Conservation (phyloP, 2,888 invertebrate genomes). For the Drosophila suboccidentalis region DNA sequence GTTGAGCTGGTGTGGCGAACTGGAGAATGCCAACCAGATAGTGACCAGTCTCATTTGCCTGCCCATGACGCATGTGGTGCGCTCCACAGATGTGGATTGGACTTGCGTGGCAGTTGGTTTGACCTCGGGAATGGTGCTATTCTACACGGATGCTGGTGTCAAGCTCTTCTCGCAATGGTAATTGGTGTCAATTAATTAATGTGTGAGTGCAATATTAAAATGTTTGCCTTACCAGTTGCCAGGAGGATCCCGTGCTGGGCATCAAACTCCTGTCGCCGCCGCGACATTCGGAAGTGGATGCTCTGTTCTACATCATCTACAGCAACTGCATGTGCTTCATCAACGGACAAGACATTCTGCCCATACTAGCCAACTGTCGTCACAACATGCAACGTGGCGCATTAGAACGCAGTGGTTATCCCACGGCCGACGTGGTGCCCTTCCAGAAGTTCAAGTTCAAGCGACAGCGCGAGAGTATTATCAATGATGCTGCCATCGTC, state of each 20-base stretch:
- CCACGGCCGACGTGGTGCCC: conserved; percentile 86
- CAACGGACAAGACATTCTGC: conserved; percentile 90
- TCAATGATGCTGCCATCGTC: conserved; percentile 92
- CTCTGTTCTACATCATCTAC: conserved; percentile 84
- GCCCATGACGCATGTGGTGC: conserved; percentile 84
- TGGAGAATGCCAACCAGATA: conserved; percentile 87
- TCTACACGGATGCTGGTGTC: conserved; percentile 95
- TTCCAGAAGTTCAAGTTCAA: conserved; percentile 95
- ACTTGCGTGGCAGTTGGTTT: conserved; percentile 96
- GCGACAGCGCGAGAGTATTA: conserved; percentile 89
- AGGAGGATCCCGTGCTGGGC: conserved; percentile 91
- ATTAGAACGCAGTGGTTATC: conserved; percentile 51
- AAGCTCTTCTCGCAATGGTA: conserved; percentile 92
- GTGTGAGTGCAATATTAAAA: background rate
- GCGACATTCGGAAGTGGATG: conserved; percentile 77
- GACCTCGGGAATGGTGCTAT: conserved; percentile 93
- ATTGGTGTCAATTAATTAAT: background rate
- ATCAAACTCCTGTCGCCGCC: conserved; percentile 91
- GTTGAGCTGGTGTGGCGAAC: conserved; percentile 87
- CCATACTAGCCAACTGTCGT: conserved; percentile 92
- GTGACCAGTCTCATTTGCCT: conserved; percentile 86
- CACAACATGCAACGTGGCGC: conserved; percentile 86
- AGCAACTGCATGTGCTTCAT: conserved; percentile 92
- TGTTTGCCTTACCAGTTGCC: conserved; percentile 86
- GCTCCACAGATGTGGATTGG: conserved; percentile 93